These are phyloP conservation scores for Peromyscus nudipes DNA, from an alignment of 2,797 vertebrate genomes.

Conservation along the genomic window DNA sequence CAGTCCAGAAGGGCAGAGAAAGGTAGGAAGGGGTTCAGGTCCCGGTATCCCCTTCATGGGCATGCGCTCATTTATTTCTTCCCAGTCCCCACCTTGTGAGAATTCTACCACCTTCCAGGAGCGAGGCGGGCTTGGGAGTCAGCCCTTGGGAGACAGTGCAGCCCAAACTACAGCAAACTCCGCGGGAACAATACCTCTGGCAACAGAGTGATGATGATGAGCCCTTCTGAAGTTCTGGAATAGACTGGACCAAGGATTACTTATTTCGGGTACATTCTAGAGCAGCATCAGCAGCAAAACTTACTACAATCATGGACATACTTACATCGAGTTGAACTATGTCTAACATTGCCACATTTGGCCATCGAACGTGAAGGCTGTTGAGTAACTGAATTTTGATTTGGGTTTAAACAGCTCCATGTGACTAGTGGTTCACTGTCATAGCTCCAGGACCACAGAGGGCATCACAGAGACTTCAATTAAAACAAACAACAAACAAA, in stretches of 20 bases:
- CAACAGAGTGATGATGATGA: not conserved
- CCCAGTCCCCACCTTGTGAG: too few species aligned
- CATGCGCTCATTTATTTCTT: not conserved
- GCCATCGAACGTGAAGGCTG: not conserved
- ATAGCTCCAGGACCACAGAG: not conserved
- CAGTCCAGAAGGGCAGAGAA: not conserved
- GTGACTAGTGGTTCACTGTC: not conserved
- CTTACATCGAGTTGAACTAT: not conserved
- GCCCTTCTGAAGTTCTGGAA: not conserved
- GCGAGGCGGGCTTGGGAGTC: not conserved
- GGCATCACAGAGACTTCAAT: not conserved
- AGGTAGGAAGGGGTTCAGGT: not conserved
- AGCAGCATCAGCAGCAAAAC: not conserved
- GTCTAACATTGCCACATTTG: not conserved
- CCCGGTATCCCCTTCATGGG: not conserved
- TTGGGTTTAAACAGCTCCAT: not conserved
- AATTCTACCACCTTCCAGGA: not conserved
- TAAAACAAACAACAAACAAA: not conserved
- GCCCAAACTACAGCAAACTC: not conserved
- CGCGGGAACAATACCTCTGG: not conserved
- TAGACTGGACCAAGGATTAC: not conserved
- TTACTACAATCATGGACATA: not conserved
- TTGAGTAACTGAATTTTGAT: not conserved
- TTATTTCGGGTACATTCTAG: constrained; percentile 37
- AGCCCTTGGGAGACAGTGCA: not conserved